Percentiles rank a stretch among this genome's conserved stretches.
These are phyloP conservation scores for Chelmon rostratus DNA, from an alignment of 2,797 vertebrate species.

Conservation along the genomic window DNA sequence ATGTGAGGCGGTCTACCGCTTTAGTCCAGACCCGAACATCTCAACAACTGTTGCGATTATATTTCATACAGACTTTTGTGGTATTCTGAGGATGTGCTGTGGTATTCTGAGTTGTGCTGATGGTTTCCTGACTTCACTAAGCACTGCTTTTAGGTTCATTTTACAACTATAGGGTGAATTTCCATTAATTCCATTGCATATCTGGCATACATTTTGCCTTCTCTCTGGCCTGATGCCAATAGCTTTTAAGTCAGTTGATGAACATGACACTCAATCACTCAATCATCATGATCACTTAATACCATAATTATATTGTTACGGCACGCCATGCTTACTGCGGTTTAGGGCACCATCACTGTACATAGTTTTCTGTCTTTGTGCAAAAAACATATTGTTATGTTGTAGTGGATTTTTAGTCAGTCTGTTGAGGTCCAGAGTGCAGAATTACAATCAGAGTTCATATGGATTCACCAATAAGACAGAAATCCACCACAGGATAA, in stretches of 20 bases:
- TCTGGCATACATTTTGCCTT: conserved; percentile 15
- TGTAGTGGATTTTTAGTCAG: background rate
- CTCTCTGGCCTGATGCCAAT: background rate
- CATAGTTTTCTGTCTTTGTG: background rate
- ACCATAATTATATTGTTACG: conserved; percentile 12
- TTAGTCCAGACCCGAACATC: background rate
- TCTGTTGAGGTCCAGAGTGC: background rate
- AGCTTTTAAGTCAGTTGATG: conserved; percentile 5
- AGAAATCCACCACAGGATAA: background rate
- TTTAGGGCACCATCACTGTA: background rate
- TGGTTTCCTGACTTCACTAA: too few species aligned
- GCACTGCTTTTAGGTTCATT: too few species aligned
- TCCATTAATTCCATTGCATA: too few species aligned
- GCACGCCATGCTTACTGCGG: background rate
- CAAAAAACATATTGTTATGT: too few species aligned
- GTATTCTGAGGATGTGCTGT: too few species aligned
- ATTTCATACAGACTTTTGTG: background rate
- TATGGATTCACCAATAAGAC: background rate
- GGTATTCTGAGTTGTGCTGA: too few species aligned
- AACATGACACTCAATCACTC: conserved; percentile 12
- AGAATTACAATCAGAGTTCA: background rate
- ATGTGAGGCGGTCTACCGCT: too few species aligned
- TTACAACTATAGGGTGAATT: too few species aligned
- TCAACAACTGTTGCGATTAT: background rate
- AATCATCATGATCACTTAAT: background rate